Evolutionary conservation across 2,797 vertebrate species (phyloP).

Genomic region (Cyclura pinguis): DNA sequence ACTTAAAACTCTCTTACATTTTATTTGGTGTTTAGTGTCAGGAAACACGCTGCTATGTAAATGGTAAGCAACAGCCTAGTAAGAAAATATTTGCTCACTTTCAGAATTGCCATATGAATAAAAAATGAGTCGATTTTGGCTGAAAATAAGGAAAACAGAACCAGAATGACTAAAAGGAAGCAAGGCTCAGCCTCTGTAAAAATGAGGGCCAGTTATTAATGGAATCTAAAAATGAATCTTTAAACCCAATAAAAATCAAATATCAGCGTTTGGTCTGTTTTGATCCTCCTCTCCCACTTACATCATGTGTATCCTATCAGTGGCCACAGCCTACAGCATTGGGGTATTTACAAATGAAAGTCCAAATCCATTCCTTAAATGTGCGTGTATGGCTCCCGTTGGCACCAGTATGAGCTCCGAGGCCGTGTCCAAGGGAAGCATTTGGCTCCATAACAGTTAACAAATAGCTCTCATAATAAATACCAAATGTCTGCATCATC

Average conservation of each 20-base stretch:
- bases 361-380: slow-evolving; percentile 1
- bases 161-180: slow-evolving; percentile 46
- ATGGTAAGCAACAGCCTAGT: slow-evolving; percentile 42
- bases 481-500: slow-evolving; percentile 57
- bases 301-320: slow-evolving; percentile 22
- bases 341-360: slow-evolving; percentile 43
- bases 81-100: slow-evolving; percentile 36
- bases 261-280: slow-evolving; percentile 49
- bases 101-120: slow-evolving; percentile 36
- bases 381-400: slow-evolving; percentile 20
- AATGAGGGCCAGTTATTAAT: slow-evolving; percentile 53
- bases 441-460: slow-evolving; percentile 49
- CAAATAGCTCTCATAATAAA: slow-evolving; percentile 56
- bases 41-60: slow-evolving; percentile 33
- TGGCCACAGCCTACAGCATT: slow-evolving; percentile 25
- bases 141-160: slow-evolving; percentile 46
- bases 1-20: slow-evolving; percentile 32
- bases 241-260: slow-evolving; percentile 52
- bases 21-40: slow-evolving; percentile 46
- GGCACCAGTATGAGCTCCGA: not conserved
- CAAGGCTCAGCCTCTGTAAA: slow-evolving; percentile 35
- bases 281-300: slow-evolving; percentile 44
- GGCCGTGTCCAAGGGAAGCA: slow-evolving; percentile 10
- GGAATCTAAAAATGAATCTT: slow-evolving; percentile 47
- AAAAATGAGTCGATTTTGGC: slow-evolving; percentile 42